Evolutionary conservation across 64 coral and sea anemone genomes (phyloP), one percentile per base, ranked within the genome.

Genomic region (Acropora tenuis): DNA sequence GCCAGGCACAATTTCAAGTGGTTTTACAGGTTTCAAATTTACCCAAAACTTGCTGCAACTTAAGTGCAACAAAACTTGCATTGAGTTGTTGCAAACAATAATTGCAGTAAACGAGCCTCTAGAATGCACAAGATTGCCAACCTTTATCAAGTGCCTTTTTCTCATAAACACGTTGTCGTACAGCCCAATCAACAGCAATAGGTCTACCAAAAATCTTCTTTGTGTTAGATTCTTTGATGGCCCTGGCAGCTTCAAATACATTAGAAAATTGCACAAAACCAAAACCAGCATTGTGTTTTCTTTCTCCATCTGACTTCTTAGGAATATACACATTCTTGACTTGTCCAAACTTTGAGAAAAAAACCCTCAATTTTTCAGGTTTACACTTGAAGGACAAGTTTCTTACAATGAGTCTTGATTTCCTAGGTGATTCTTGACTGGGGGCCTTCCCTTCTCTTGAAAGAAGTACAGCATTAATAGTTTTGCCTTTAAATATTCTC

Each of bases 371-470:
- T 9, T 96, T 78, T 15, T 84, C 76, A 40, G 96, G 88, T 75
- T 91, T 96, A 17, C 97, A 99, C 44, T 96, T 94, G 80, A 96
- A 99, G n/a, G 97, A 86, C 78, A 99, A 80, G 77, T 99, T 99
- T 48, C 97, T 79, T 1, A 99, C 69, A 86, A 99, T 99, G 15
- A 99, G 16, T 77, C 81, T 95, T 60, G 94, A 96, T 76, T 99
- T 99, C 45, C 92, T 90, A 63, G 89, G 69, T 11, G 87, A 80
- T 43, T 94, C 90, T 40, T 58, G 66, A 47, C 89, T 95, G 13
- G 73, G 76, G 2, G 41, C 85, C 69, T 99, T 96, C 13, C 89
- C 55, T 60, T 99, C 94, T 82, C 91, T 99, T 41, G 94, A 96
- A 18, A 89, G 69, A 48, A 99, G 11, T 9, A 89, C 71, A 86